Evolutionary conservation across 53 echinoderm and acorn worm genomes (phyloP).

Genomic region (Mesocentrotus franciscanus): DNA sequence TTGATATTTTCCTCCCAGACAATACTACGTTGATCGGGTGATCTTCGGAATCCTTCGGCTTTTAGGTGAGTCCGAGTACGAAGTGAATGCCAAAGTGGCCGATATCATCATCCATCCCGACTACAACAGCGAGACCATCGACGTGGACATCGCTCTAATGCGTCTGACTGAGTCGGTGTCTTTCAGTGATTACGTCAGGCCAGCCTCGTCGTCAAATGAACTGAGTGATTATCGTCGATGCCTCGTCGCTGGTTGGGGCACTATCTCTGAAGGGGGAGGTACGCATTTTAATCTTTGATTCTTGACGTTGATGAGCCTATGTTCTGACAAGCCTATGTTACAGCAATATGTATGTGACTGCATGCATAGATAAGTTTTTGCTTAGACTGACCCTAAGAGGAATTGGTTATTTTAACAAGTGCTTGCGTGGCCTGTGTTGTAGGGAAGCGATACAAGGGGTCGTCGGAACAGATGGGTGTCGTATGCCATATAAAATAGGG

Average conservation of each 20-base stretch:
- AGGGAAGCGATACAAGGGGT: too few species aligned
- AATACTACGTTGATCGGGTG: not conserved
- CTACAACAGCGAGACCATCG: not conserved
- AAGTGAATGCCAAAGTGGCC: not conserved
- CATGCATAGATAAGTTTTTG: not conserved
- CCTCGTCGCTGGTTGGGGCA: conserved; percentile 21
- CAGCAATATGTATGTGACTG: not conserved
- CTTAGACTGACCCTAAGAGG: too few species aligned
- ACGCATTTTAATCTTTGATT: not conserved
- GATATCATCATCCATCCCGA: conserved; percentile 25
- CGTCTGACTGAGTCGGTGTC: not conserved
- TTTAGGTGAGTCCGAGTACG: not conserved
- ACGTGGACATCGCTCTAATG: not conserved
- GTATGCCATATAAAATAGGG: too few species aligned
- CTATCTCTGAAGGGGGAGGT: not conserved
- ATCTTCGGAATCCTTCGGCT: conserved; percentile 17
- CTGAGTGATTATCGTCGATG: conserved; percentile 9
- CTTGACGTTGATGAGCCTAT: too few species aligned
- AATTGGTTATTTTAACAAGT: too few species aligned
- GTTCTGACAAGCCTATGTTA: too few species aligned
- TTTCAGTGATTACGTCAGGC: conserved; percentile 7
- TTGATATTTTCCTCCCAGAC: not conserved
- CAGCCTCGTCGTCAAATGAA: conserved; percentile 15
- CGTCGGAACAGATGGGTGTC: too few species aligned
- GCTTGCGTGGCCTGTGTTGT: too few species aligned